phyloP scores from a whole-genome alignment of 2,888 invertebrate genomes.

The Allolobophora icterica region DNA sequence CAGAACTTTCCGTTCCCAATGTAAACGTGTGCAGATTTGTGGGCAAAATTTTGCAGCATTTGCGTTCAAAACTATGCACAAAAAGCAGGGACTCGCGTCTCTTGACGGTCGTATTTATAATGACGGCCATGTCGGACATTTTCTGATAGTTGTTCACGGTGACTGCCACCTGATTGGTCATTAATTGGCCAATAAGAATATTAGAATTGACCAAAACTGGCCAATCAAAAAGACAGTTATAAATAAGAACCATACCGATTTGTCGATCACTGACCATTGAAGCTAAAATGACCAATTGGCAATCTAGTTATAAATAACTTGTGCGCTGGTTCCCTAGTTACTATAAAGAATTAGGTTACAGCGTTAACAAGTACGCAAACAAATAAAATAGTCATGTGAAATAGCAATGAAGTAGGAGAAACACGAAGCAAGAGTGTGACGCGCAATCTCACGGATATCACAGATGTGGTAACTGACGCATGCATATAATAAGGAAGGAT shows the following conservation, averaged over 20 bases:
- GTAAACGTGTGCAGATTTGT: neutral
- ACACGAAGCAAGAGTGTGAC: too few relatives aligned
- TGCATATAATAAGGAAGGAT: too few relatives aligned
- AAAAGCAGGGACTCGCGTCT: conserved; percentile 52
- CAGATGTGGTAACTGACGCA: too few relatives aligned
- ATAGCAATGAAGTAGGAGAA: too few relatives aligned
- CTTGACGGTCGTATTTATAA: conserved; percentile 89
- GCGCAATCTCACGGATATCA: too few relatives aligned
- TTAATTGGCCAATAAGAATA: neutral
- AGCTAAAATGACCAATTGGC: neutral
- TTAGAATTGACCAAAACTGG: neutral
- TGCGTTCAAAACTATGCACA: neutral
- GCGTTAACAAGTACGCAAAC: too few relatives aligned
- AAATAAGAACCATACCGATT: neutral
- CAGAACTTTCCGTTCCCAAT: neutral
- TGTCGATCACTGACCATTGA: neutral
- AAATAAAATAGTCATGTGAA: too few relatives aligned
- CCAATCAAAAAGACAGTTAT: neutral
- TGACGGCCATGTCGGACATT: conserved; percentile 86
- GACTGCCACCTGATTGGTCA: neutral
- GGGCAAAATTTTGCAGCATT: neutral
- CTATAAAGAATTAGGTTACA: neutral
- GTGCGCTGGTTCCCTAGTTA: neutral
- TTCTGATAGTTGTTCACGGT: conserved; percentile 54
- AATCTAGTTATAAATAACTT: neutral